phyloP scores from a whole-genome alignment of 2,113 vertebrate species.

The Lasiurus cinereus region DNA sequence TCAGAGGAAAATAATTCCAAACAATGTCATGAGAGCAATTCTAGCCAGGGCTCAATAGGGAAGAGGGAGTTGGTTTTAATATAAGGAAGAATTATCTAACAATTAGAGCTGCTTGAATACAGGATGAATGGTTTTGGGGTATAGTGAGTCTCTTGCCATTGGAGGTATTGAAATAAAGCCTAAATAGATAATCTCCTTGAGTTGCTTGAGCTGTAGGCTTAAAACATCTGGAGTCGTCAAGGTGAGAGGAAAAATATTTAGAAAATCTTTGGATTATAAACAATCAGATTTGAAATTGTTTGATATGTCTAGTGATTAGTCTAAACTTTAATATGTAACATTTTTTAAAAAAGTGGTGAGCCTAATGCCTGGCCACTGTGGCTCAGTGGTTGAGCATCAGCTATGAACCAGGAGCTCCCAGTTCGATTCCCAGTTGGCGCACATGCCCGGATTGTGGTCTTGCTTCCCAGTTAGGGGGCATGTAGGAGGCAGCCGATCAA shows the following conservation, averaged over 20 bases:
- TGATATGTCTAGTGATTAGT: not conserved
- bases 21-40: slow-evolving; percentile 43
- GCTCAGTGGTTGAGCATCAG: too few species aligned
- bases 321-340: slow-evolving; percentile 39
- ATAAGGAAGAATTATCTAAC: slow-evolving; percentile 34
- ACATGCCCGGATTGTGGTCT: too few species aligned
- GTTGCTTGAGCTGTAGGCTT: slow-evolving; percentile 29
- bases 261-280: slow-evolving; percentile 56
- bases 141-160: not conserved
- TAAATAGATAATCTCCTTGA: slow-evolving; percentile 11
- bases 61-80: slow-evolving; percentile 39
- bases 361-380: too few species aligned
- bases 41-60: not conserved
- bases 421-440: too few species aligned
- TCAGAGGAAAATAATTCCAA: slow-evolving; percentile 46
- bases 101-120: slow-evolving; percentile 17
- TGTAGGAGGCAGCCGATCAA: too few species aligned
- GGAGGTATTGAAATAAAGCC: slow-evolving; percentile 30
- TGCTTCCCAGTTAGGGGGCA: too few species aligned
- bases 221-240: not conserved
- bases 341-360: not conserved
- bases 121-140: not conserved
- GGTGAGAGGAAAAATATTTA: slow-evolving; percentile 55
- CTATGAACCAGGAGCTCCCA: too few species aligned
- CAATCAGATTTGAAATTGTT: slow-evolving; percentile 62